A percentile compares a stretch with the other conserved stretches of the same genome.
These are phyloP conservation scores for Phenganax stokvisi DNA, from an alignment of 92 coral and sea anemone genomes.

Conservation along the genomic window DNA sequence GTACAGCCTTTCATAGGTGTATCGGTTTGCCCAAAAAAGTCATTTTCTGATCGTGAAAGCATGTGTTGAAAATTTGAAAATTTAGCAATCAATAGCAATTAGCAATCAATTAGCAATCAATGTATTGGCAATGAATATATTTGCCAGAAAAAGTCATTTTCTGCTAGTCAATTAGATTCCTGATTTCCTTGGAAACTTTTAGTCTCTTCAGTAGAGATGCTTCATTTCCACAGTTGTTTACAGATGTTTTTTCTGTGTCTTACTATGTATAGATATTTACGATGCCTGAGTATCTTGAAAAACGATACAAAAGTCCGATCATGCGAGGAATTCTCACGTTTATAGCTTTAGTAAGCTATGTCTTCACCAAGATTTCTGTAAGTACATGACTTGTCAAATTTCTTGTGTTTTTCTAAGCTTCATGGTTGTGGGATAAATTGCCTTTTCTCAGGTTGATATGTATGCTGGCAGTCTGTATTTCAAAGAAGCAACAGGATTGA, in stretches of 20 bases:
- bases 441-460: conserved; percentile 37
- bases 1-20: too few species aligned
- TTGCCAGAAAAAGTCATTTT: too few species aligned
- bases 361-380: conserved; percentile 56
- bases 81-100: too few species aligned
- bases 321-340: conserved; percentile 50
- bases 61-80: too few species aligned
- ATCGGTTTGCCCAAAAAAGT: too few species aligned
- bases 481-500: conserved; percentile 47
- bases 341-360: conserved; percentile 48
- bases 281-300: conserved; percentile 58
- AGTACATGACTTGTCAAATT: conserved; percentile 18
- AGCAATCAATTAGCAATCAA: too few species aligned
- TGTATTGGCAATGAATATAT: too few species aligned
- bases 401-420: background rate
- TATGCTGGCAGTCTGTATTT: conserved; percentile 49
- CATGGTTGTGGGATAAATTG: background rate
- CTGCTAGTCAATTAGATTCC: too few species aligned
- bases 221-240: too few species aligned
- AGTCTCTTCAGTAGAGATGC: too few species aligned
- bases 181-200: too few species aligned
- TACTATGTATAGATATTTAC: conserved; percentile 46
- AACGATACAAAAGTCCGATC: conserved; percentile 50
- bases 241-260: background rate
- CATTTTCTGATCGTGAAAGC: too few species aligned